Conservation (phyloP, 2,113 vertebrate species). For the Calyptomena viridis region DNA sequence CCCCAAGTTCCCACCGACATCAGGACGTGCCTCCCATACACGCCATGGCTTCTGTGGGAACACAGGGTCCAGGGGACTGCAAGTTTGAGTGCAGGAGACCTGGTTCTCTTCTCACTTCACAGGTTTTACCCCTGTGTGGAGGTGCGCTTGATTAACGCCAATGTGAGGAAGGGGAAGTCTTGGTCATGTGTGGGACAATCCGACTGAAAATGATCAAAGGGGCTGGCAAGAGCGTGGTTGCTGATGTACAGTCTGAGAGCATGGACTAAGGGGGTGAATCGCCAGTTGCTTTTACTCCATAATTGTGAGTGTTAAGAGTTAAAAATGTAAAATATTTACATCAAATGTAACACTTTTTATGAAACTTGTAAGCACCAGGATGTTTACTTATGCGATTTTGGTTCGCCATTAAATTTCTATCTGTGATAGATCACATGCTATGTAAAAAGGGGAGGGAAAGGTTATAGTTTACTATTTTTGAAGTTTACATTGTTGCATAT, state of each 20-base stretch:
- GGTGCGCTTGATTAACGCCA: background rate
- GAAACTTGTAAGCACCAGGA: slow-evolving; percentile 76
- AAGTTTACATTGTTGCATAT: slow-evolving; percentile 83
- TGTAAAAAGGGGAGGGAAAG: slow-evolving; percentile 56
- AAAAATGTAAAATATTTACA: slow-evolving; percentile 65
- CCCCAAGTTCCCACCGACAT: background rate
- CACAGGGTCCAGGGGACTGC: background rate
- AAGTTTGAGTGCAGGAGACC: background rate
- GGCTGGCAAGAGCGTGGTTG: slow-evolving; percentile 20
- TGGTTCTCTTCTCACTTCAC: slow-evolving; percentile 33
- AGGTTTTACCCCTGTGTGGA: slow-evolving; percentile 39
- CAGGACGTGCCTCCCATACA: background rate
- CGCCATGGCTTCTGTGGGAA: background rate
- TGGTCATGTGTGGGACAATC: slow-evolving; percentile 26
- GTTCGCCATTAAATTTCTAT: slow-evolving; percentile 81
- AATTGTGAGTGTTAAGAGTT: slow-evolving; percentile 65
- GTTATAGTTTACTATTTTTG: slow-evolving; percentile 83
- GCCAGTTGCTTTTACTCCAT: slow-evolving; percentile 71
- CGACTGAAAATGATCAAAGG: slow-evolving; percentile 15
- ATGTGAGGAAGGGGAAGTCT: background rate
- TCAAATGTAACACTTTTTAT: slow-evolving; percentile 76
- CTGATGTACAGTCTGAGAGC: slow-evolving; percentile 9
- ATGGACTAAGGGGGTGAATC: slow-evolving; percentile 42
- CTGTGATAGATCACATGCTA: slow-evolving; percentile 79
- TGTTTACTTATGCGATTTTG: slow-evolving; percentile 75